phyloP scores from a whole-genome alignment of 2,888 invertebrate genomes.

The Tuta absoluta region DNA sequence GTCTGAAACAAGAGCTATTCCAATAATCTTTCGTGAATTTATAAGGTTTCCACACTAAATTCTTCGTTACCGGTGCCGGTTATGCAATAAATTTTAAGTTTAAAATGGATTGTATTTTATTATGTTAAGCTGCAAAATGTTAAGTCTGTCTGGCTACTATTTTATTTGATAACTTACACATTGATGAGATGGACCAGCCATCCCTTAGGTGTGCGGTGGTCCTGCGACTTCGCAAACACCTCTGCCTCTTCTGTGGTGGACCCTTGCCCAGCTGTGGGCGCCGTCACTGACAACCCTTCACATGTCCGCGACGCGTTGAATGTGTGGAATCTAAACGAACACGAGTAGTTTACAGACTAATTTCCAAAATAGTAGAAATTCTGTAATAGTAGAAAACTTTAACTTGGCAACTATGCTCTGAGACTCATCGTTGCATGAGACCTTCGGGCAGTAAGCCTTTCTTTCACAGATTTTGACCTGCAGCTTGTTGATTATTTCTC shows the following conservation, averaged over 20 bases:
- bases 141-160: too few relatives aligned
- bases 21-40: neutral
- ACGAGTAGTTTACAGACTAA: neutral
- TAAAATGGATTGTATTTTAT: too few relatives aligned
- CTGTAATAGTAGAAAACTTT: too few relatives aligned
- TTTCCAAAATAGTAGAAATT: conserved; percentile 19
- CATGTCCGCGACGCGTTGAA: conserved; percentile 90
- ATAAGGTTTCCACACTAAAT: neutral
- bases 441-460: too few relatives aligned
- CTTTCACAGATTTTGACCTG: too few relatives aligned
- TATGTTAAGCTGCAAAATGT: too few relatives aligned
- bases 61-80: neutral
- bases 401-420: too few relatives aligned
- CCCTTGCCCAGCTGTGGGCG: conserved; percentile 78
- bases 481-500: neutral
- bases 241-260: conserved; percentile 64
- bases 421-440: too few relatives aligned
- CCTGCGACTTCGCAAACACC: conserved; percentile 86
- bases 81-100: too few relatives aligned
- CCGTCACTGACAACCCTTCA: conserved; percentile 78
- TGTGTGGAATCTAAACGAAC: conserved; percentile 87
- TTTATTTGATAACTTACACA: conserved; percentile 70
- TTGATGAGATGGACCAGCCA: conserved; percentile 98
- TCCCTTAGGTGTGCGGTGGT: conserved; percentile 93
- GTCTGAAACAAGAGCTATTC: neutral